phyloP scores from a whole-genome alignment of 2,797 vertebrate genomes.

The Garrulus glandarius region DNA sequence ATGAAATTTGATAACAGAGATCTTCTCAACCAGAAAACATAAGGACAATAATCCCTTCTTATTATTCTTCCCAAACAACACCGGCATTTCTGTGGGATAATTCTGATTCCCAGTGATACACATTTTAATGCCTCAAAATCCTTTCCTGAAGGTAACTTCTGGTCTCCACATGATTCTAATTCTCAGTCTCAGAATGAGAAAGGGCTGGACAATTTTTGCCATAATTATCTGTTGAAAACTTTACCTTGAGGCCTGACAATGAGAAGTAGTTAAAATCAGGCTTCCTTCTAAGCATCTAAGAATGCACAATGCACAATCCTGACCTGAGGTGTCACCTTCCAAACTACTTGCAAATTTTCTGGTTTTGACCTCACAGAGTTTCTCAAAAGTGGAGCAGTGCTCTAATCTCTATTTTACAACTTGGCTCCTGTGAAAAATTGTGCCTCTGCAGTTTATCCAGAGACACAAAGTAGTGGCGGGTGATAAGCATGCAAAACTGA shows the following conservation, averaged over 20 bases:
- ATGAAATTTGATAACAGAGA: neutral
- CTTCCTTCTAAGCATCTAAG: neutral
- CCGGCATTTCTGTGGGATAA: neutral
- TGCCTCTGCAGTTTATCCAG: neutral
- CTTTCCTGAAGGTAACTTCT: conserved; percentile 17
- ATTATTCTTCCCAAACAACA: neutral
- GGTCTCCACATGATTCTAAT: conserved; percentile 7
- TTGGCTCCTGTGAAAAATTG: neutral
- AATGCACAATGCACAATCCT: neutral
- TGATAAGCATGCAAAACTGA: neutral
- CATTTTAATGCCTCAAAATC: neutral
- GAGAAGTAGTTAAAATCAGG: neutral
- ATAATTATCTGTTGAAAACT: conserved; percentile 20
- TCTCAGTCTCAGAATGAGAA: neutral
- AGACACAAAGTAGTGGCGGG: neutral
- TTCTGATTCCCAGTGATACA: neutral
- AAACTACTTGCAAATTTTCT: neutral
- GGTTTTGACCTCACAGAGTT: neutral
- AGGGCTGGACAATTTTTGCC: neutral
- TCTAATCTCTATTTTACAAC: neutral
- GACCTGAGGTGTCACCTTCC: neutral
- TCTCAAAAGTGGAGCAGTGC: neutral
- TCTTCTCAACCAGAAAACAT: neutral
- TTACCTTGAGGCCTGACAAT: neutral
- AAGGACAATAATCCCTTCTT: neutral